phyloP scores from a whole-genome alignment of 2,113 vertebrate genomes.

The Chrysochloris asiatica region DNA sequence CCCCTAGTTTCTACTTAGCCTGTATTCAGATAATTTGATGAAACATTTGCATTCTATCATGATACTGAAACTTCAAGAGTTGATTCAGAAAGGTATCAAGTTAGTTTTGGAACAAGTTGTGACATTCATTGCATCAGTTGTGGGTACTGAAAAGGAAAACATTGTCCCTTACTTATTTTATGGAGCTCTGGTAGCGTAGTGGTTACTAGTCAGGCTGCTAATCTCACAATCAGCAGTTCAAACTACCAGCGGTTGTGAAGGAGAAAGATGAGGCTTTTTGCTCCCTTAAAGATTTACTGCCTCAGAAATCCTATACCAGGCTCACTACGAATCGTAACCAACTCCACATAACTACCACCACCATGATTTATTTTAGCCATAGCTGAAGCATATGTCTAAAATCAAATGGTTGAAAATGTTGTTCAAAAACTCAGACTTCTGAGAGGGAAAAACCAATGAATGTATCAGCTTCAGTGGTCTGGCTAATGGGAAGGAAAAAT shows the following conservation, averaged over 20 bases:
- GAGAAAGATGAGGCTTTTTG: too few relatives aligned
- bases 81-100: slow-evolving; percentile 98
- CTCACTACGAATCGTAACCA: too few relatives aligned
- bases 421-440: slow-evolving; percentile 96
- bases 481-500: slow-evolving; percentile 98
- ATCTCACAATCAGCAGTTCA: too few relatives aligned
- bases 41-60: slow-evolving; percentile 97
- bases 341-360: too few relatives aligned
- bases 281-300: too few relatives aligned
- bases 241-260: too few relatives aligned
- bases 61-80: slow-evolving; percentile 97
- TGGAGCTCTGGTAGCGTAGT: too few relatives aligned
- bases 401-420: slow-evolving; percentile 97
- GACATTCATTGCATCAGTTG: slow-evolving; percentile 98
- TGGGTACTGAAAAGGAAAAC: slow-evolving; percentile 98
- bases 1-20: slow-evolving; percentile 94
- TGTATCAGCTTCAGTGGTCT: slow-evolving; percentile 99
- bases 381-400: slow-evolving; percentile 97
- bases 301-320: too few relatives aligned
- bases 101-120: slow-evolving; percentile 99
- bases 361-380: slow-evolving; percentile 98
- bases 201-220: too few relatives aligned
- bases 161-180: slow-evolving; percentile 99
- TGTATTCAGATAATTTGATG: slow-evolving; percentile 95
- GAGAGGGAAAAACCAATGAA: slow-evolving; percentile 97